Evolutionary conservation across 2,797 vertebrate genomes (phyloP).

Genomic region (Craterocephalus amniculus): DNA sequence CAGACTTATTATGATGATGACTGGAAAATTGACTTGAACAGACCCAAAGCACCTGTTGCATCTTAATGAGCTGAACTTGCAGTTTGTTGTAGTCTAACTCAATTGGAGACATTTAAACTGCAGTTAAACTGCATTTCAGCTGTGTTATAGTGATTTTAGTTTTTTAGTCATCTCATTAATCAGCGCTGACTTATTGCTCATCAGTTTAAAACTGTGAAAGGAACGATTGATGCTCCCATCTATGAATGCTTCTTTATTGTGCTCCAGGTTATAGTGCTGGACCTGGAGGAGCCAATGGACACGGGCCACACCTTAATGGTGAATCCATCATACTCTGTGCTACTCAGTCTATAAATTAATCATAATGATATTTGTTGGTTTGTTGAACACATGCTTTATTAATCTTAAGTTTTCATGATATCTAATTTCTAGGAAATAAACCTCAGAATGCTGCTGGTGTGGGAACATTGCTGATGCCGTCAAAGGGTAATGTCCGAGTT

Average conservation of each 20-base stretch:
- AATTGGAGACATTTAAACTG: no score
- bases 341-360: background rate
- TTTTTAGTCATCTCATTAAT: no score
- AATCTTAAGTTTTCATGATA: background rate
- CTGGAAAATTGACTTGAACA: no score
- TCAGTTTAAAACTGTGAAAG: background rate
- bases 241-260: background rate
- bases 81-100: no score
- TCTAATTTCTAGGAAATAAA: constrained; percentile 54
- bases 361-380: background rate
- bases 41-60: no score
- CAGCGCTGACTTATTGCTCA: background rate
- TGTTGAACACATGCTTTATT: background rate
- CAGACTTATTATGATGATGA: no score
- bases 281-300: constrained; percentile 52
- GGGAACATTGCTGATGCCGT: constrained; percentile 61
- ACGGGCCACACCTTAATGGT: constrained; percentile 53
- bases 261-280: constrained; percentile 61
- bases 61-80: no score
- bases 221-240: no score
- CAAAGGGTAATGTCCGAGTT: constrained; percentile 60
- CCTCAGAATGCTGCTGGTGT: constrained; percentile 50
- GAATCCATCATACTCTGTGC: background rate
- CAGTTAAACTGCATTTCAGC: no score
- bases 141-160: no score